Conservation (phyloP, 2,888 invertebrate genomes). For the Bedellia somnulentella region DNA sequence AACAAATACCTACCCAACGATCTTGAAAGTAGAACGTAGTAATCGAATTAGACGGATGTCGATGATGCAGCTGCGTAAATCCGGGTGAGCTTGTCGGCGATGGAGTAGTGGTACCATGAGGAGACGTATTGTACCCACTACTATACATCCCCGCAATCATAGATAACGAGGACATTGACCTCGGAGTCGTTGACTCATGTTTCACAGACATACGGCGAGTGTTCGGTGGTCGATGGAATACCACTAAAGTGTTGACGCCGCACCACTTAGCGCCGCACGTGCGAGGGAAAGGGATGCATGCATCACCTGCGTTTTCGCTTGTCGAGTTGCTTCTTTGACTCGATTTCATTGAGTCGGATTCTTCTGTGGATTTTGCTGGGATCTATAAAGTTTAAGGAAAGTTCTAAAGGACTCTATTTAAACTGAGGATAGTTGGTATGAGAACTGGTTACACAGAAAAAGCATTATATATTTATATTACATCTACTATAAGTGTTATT, state of each 20-base stretch:
- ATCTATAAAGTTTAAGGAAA: conserved; percentile 28
- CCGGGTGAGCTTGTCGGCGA: conserved; percentile 51
- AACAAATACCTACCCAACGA: conserved; percentile 62
- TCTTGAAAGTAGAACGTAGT: conserved; percentile 82
- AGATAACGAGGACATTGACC: conserved; percentile 48
- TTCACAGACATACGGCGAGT: conserved; percentile 67
- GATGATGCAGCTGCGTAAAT: conserved; percentile 48
- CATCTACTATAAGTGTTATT: too few species aligned
- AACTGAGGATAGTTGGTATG: too few species aligned
- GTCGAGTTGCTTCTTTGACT: conserved; percentile 51
- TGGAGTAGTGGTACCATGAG: conserved; percentile 52
- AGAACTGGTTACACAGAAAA: too few species aligned
- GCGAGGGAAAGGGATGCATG: conserved; percentile 90
- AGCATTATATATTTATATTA: too few species aligned
- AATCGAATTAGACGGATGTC: conserved; percentile 64
- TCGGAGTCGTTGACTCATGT: conserved; percentile 76
- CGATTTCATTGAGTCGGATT: conserved; percentile 47
- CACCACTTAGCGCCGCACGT: conserved; percentile 94
- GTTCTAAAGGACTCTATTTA: not conserved
- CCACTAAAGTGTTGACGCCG: conserved; percentile 81
- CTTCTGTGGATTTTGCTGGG: conserved; percentile 58
- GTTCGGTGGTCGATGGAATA: conserved; percentile 77
- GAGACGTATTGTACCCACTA: conserved; percentile 21
- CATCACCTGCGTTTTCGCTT: conserved; percentile 63
- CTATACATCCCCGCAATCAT: conserved; percentile 27